A percentile compares a stretch with the other conserved stretches of the same genome.
These are phyloP conservation scores for Drosophila kanapiae DNA, from an alignment of 1,140 invertebrate species.

Conservation along the genomic window DNA sequence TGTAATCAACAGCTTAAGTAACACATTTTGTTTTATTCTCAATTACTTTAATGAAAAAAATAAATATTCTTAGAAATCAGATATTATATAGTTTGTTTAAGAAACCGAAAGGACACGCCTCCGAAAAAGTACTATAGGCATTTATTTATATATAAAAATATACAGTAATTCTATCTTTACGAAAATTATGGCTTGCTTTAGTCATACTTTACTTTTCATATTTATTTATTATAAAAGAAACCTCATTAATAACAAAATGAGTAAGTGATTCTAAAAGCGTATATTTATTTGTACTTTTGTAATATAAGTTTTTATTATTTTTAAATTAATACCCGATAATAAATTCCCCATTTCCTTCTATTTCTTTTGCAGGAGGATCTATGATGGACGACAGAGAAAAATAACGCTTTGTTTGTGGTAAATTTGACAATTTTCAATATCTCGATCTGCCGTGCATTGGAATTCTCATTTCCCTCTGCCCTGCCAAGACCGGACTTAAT, in stretches of 20 bases:
- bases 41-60: background rate
- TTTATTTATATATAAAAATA: background rate
- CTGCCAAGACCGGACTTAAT: conserved; percentile 42
- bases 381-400: conserved; percentile 84
- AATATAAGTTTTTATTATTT: too few species aligned
- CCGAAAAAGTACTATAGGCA: background rate
- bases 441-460: conserved; percentile 54
- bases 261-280: background rate
- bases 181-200: background rate
- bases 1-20: too few species aligned
- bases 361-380: conserved; percentile 77
- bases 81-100: background rate
- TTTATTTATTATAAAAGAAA: background rate
- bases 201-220: too few species aligned
- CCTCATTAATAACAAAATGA: background rate
- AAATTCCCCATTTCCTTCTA: background rate
- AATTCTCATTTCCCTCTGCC: conserved; percentile 17
- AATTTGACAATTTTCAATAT: conserved; percentile 36
- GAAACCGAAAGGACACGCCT: background rate
- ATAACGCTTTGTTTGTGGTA: conserved; percentile 85
- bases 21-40: too few species aligned
- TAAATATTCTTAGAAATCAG: background rate
- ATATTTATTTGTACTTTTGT: background rate
- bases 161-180: background rate
- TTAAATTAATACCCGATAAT: conserved; percentile 4